phyloP scores from a whole-genome alignment of 1,140 invertebrate species.

The Brachionus manjavacas region DNA sequence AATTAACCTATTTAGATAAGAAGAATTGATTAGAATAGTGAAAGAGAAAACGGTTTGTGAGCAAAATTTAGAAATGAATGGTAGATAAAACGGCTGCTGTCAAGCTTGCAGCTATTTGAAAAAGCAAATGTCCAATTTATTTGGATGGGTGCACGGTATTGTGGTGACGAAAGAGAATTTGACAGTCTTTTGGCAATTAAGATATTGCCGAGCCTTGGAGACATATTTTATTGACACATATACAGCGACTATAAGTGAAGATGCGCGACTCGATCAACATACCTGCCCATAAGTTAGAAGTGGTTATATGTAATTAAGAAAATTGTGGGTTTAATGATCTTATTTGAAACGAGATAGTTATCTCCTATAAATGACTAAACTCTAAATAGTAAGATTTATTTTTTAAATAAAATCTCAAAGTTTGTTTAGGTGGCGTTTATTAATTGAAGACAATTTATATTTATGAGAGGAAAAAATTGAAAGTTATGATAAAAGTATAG shows the following conservation, averaged over 20 bases:
- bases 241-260: neutral
- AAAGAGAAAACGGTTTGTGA: neutral
- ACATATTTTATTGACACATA: neutral
- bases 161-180: neutral
- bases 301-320: neutral
- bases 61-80: neutral
- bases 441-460: neutral
- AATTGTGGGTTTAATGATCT: neutral
- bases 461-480: too few relatives aligned
- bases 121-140: neutral
- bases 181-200: neutral
- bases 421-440: neutral
- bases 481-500: too few relatives aligned
- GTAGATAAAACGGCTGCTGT: neutral
- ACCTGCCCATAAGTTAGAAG: neutral
- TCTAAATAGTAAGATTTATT: neutral
- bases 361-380: neutral
- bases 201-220: neutral
- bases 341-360: neutral
- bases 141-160: neutral
- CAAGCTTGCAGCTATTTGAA: neutral
- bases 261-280: neutral
- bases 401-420: neutral
- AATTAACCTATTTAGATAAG: slow-evolving; percentile 8
- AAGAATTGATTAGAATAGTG: neutral